Percentiles rank a stretch among this genome's conserved stretches.
These are phyloP conservation scores for Eumerus sabulonum DNA, from an alignment of 2,888 invertebrate species.

Conservation along the genomic window DNA sequence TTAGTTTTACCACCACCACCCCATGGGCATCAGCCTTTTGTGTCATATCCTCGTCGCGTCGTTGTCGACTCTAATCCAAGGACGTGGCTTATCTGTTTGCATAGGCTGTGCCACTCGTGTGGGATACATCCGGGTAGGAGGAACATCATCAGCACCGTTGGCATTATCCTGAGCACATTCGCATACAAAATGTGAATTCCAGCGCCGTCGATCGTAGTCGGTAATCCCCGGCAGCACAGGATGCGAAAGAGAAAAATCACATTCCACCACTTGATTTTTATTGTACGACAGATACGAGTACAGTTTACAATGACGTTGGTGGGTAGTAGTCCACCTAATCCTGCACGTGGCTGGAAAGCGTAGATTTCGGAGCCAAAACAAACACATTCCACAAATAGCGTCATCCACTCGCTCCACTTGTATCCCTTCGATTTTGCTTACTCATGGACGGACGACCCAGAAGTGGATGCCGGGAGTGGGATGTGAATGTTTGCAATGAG, in stretches of 20 bases:
- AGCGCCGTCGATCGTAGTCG: slow-evolving; percentile 57
- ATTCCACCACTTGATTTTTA: slow-evolving; percentile 57
- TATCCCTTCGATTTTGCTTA: slow-evolving; percentile 27
- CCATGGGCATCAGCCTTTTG: slow-evolving; percentile 2
- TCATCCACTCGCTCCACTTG: slow-evolving; percentile 58
- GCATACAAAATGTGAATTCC: slow-evolving; percentile 41
- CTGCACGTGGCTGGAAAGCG: slow-evolving; percentile 67
- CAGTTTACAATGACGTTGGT: not conserved
- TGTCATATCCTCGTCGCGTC: slow-evolving; percentile 59
- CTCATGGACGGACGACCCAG: not conserved
- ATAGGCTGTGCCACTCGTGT: slow-evolving; percentile 66
- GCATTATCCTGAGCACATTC: slow-evolving; percentile 49
- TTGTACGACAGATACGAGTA: slow-evolving; percentile 19
- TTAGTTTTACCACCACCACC: slow-evolving; percentile 52
- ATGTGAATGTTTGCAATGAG: slow-evolving; percentile 68
- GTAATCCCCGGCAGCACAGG: not conserved
- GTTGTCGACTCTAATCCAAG: slow-evolving; percentile 61
- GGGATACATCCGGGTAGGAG: not conserved
- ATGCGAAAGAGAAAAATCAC: slow-evolving; percentile 14
- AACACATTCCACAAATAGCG: slow-evolving; percentile 68
- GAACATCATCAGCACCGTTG: slow-evolving; percentile 24
- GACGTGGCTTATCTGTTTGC: slow-evolving; percentile 69
- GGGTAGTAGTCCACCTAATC: slow-evolving; percentile 62
- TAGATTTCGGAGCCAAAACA: slow-evolving; percentile 68
- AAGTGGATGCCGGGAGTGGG: slow-evolving; percentile 7